phyloP scores from a whole-genome alignment of 2,797 vertebrate species.

The Toxotes lorentzi region DNA sequence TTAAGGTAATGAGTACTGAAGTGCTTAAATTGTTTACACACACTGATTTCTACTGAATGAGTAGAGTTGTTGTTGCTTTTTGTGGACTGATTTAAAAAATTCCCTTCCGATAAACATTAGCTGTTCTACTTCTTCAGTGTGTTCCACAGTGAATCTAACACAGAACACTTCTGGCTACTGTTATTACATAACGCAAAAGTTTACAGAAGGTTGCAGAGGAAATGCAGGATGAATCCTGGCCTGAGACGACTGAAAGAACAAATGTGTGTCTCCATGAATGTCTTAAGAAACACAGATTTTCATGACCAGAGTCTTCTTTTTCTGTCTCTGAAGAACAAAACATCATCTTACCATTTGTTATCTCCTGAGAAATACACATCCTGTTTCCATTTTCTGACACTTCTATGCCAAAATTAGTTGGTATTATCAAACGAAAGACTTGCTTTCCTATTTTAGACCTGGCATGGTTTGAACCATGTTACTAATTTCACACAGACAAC shows the following conservation, averaged over 20 bases:
- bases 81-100: neutral
- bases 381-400: conserved; percentile 1
- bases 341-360: neutral
- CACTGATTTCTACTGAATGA: neutral
- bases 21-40: no score
- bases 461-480: conserved; percentile 26
- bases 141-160: neutral
- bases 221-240: conserved; percentile 25
- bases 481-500: conserved; percentile 32
- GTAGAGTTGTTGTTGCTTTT: neutral
- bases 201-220: conserved; percentile 18
- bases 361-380: conserved; percentile 3
- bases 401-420: conserved; percentile 22
- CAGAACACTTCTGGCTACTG: conserved; percentile 8
- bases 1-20: no score
- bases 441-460: conserved; percentile 22
- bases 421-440: conserved; percentile 18
- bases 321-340: conserved; percentile 1
- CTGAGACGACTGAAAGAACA: conserved; percentile 28
- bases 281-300: conserved; percentile 16
- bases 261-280: conserved; percentile 2
- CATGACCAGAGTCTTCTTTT: neutral
- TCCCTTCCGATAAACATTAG: conserved; percentile 4
- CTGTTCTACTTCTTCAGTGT: conserved; percentile 4
- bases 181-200: conserved; percentile 13